phyloP scores from a whole-genome alignment of 2,797 vertebrate genomes.

The Cossypha heuglini region DNA sequence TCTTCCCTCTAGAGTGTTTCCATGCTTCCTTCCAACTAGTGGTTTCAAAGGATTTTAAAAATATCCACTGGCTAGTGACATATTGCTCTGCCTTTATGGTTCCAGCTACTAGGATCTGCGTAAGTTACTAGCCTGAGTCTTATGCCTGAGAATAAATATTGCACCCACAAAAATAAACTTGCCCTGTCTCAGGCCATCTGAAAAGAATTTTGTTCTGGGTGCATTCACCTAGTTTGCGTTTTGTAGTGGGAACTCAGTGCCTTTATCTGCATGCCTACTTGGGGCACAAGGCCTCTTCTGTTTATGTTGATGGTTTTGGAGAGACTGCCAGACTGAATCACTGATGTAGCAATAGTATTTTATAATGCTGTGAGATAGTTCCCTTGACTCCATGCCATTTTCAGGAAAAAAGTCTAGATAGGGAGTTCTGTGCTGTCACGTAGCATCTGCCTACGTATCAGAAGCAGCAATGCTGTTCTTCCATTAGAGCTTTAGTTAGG shows the following conservation, averaged over 20 bases:
- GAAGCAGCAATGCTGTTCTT: not conserved
- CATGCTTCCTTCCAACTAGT: not conserved
- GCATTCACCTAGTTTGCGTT: not conserved
- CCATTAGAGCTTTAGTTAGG: not conserved
- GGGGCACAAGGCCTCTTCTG: not conserved
- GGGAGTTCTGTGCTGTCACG: not conserved
- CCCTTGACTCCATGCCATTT: not conserved
- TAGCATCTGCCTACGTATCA: fast-evolving
- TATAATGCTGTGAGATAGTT: not conserved
- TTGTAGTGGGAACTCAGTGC: not conserved
- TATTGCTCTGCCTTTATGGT: not conserved
- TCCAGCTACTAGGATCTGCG: not conserved
- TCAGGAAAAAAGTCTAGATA: not conserved
- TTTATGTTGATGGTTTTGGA: not conserved
- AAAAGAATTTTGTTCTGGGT: not conserved
- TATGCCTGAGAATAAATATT: not conserved
- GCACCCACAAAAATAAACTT: not conserved
- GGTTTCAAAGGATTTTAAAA: not conserved
- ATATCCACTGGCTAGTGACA: not conserved
- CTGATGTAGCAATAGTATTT: not conserved
- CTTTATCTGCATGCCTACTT: not conserved
- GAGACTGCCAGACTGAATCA: not conserved
- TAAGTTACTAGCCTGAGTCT: not conserved
- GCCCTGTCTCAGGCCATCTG: not conserved
- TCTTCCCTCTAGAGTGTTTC: not conserved